Evolutionary conservation across 2,797 vertebrate species (phyloP).

Genomic region (Diplodus sargus): DNA sequence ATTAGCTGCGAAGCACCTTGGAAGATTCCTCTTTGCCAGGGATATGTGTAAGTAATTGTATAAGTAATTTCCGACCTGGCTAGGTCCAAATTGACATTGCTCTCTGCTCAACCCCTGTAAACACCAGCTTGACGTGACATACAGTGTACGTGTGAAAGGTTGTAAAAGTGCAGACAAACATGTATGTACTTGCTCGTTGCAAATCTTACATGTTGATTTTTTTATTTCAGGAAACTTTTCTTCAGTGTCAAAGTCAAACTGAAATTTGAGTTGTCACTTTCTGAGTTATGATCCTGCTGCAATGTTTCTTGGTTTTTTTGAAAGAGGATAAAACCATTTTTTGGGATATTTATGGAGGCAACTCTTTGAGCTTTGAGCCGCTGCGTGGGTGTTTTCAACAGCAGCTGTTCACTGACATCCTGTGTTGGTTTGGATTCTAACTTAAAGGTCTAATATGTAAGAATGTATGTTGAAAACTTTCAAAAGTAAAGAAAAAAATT

Average conservation of each 20-base stretch:
- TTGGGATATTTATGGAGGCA: not conserved
- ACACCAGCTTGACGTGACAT: conserved; percentile 23
- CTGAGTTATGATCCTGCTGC: not conserved
- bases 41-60: conserved; percentile 73
- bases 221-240: conserved; percentile 28
- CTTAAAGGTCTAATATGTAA: too few relatives aligned
- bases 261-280: not conserved
- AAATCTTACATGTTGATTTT: not conserved
- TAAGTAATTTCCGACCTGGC: conserved; percentile 68
- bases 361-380: not conserved
- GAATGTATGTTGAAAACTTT: too few relatives aligned
- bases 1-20: conserved; percentile 75
- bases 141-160: not conserved
- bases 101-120: conserved; percentile 32
- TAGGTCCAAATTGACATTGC: conserved; percentile 58
- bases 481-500: too few relatives aligned
- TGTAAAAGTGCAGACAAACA: not conserved
- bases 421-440: not conserved
- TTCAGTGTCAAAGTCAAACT: conserved; percentile 43
- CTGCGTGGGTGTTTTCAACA: not conserved
- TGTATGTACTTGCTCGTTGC: not conserved
- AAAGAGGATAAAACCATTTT: not conserved
- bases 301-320: not conserved
- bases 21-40: conserved; percentile 68
- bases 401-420: not conserved